Conservation (phyloP, 2,113 vertebrate genomes). For the Tachycineta bicolor region DNA sequence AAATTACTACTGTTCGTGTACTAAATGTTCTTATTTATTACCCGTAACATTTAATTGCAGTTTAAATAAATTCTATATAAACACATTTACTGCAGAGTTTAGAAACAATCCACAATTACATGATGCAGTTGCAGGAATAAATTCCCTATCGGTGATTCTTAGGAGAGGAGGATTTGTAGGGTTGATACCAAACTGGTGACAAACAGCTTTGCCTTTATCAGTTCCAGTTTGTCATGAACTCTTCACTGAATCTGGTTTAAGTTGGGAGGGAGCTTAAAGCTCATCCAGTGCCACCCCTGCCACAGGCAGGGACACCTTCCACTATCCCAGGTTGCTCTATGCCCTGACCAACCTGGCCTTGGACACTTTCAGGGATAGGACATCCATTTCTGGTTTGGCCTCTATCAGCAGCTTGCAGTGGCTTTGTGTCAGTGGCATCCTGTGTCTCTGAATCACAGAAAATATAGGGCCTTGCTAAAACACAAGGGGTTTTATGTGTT, state of each 20-base stretch:
- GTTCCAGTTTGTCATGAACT: not conserved
- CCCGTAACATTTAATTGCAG: not conserved
- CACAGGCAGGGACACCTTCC: not conserved
- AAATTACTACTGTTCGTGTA: not conserved
- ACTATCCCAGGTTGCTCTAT: not conserved
- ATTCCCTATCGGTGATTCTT: not conserved
- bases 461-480: not conserved
- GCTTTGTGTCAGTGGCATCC: not conserved
- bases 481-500: not conserved
- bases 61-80: conserved; percentile 5
- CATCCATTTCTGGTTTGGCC: not conserved
- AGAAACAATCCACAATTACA: not conserved
- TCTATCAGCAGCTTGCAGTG: not conserved
- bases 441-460: not conserved
- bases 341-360: not conserved
- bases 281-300: not conserved
- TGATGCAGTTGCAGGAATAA: not conserved
- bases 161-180: not conserved
- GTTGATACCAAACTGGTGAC: not conserved
- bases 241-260: not conserved
- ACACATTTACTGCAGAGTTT: not conserved
- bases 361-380: not conserved
- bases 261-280: not conserved
- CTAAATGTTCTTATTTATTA: conserved; percentile 12
- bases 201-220: not conserved